Evolutionary conservation across 2,797 vertebrate genomes (phyloP), one percentile per base, ranked within the genome.

Genomic region (Manis crassicaudata): DNA sequence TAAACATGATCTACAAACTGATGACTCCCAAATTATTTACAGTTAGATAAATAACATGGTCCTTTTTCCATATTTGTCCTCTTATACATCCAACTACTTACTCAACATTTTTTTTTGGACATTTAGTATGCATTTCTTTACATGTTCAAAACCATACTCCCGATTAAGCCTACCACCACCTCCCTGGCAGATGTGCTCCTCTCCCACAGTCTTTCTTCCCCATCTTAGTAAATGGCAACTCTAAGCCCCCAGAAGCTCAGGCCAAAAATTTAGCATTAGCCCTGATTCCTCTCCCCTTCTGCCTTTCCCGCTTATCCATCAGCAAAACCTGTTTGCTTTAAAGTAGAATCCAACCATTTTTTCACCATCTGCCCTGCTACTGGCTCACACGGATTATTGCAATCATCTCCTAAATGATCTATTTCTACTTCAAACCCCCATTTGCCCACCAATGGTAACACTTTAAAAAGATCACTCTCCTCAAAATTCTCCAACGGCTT

Each of bases 141-240:
- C 32, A 84, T 79, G 23, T 80, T 84, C 58, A 90, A 79, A 93
- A 83, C 37, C 20, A 65, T 94, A 92, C 35, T 83, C 40, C 50
- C 35, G 21, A 63, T 37, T 80, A 62, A 54, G 17, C 27, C 79
- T 62, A 88, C n/a, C 20, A 52, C 7, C 27, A 68, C 18, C 32
- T 32, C n/a, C 87, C 27, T 27, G 37, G 50, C 23, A 58, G 65
- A 76, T 7, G 21, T 77, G 68, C 25, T 60, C 81, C 73, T 76
- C 40, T 56, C 13, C 68, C 68, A 79, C 4, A 72, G 56, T 58
- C 46, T 82, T 77, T 58, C 46, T 82, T 77, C 21, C n/a, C 46
- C 70, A n/a, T 58, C 46, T 76, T 50, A 82, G 35, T n/a, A 76
- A 87, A 70, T 50, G 56, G 17, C 23, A 88, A 43, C 63, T 72